Evolutionary conservation across 2,797 vertebrate species (phyloP).

Genomic region (Chelmon rostratus): DNA sequence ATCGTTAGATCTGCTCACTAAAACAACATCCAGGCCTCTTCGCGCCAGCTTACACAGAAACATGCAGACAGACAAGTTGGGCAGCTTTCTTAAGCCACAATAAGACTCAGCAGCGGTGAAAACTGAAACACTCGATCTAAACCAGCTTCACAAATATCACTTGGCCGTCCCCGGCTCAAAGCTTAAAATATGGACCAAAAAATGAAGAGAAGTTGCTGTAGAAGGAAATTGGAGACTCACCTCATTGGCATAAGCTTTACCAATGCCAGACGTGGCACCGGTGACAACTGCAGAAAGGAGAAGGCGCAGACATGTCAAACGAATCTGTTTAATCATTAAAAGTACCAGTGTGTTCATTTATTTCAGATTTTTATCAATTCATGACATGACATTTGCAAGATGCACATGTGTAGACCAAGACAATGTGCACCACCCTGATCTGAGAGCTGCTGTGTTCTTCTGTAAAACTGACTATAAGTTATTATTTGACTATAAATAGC

Average conservation of each 20-base stretch:
- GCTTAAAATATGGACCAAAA: not conserved
- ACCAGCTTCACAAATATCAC: not conserved
- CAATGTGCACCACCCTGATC: too few relatives aligned
- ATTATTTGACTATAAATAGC: not conserved
- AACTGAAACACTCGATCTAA: not conserved
- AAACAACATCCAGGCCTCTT: constrained; percentile 86
- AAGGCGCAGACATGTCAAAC: constrained; percentile 20
- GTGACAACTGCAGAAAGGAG: constrained; percentile 84
- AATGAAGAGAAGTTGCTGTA: not conserved
- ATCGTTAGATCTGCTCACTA: constrained; percentile 84
- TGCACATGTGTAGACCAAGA: too few relatives aligned
- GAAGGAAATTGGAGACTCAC: constrained; percentile 68
- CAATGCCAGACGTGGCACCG: constrained; percentile 87
- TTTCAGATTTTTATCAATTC: not conserved
- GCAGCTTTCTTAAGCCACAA: not conserved
- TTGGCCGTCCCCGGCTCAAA: not conserved
- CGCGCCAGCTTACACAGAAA: constrained; percentile 82
- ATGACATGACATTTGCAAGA: too few relatives aligned
- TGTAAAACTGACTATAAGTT: not conserved
- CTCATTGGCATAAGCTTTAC: constrained; percentile 86
- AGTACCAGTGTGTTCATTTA: not conserved
- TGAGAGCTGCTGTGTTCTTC: not conserved
- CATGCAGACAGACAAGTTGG: constrained; percentile 29
- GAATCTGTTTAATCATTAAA: not conserved
- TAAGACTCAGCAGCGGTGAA: not conserved